Evolutionary conservation across 2,113 vertebrate genomes (phyloP), one percentile per base, ranked within the genome.

Genomic region (Callipepla californica): DNA sequence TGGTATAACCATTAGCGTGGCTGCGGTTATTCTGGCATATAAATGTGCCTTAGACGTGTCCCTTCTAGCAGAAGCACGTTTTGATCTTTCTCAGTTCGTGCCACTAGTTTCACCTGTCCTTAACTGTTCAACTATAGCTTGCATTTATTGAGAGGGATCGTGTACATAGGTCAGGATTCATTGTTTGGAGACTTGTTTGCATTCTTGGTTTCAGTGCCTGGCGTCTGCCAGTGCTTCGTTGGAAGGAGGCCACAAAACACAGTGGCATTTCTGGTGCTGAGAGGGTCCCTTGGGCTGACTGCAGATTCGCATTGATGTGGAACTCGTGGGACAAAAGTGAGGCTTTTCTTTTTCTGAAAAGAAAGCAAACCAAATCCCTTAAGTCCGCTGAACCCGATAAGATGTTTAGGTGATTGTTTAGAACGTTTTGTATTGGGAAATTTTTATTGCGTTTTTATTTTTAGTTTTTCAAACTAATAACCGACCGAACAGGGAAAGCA

Each of bases 1-100:
- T 17, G 13, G 59, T 83, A 17, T 85, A 59, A 82, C 47, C 47
- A 5, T 69, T 79, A 40, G 47, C 16, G 72, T 93, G 85, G 50
- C 63, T 69, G 85, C 91, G 94, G 26, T 87, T 93, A 67, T n/a
- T 59, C 68, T 70, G 76, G 34, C 47, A 8, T 78, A 70, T 59
- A 70, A 85, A 89, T 74, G 76, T 96, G 90, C 93, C 57, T 83
- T 93, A 50, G 89, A 69, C 70, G 87, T 91, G 48, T 91, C 26
- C 55, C 9, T 78, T 42, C 69, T 67, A 65, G 80, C 25, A 94
- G 76, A 86, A 92, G 73, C 80, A 75, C 40, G 11, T 83, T 87
- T 87, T 82, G 53, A 32, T 91, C 87, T 74, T 72, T 80, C 22
- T 63, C 65, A 80, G 15, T 81, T 87, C 68, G 48, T 55, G 48